These are phyloP conservation scores for Cydia strobilella DNA, from an alignment of 1,140 invertebrate species.

Conservation along the genomic window DNA sequence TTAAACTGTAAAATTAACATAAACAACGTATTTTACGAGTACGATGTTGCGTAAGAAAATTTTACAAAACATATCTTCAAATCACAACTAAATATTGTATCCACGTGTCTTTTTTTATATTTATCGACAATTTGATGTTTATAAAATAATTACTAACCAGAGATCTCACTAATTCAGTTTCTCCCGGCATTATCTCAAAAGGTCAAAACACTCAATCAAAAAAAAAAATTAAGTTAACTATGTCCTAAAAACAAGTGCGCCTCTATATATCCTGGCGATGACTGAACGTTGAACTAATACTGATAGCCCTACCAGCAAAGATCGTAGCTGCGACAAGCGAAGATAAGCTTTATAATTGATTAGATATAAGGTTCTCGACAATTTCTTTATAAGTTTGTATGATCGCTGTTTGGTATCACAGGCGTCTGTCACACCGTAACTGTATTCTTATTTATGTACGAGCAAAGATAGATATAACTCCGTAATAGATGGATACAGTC, in stretches of 20 bases:
- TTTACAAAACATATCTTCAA: background rate
- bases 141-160: background rate
- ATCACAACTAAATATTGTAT: background rate
- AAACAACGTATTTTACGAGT: too few species aligned
- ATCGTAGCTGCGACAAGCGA: background rate
- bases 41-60: too few species aligned
- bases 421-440: background rate
- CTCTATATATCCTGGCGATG: background rate
- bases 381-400: background rate
- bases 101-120: background rate
- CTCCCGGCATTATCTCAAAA: conserved; percentile 9
- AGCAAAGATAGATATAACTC: too few species aligned
- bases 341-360: background rate
- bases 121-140: too few species aligned
- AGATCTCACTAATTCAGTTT: conserved; percentile 3
- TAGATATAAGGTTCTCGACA: background rate
- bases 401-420: conserved; percentile 7
- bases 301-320: background rate
- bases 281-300: background rate
- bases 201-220: background rate
- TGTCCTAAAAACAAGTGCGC: background rate
- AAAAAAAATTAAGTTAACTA: too few species aligned
- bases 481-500: too few species aligned
- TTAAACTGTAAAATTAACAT: too few species aligned
- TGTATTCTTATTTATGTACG: too few species aligned